Evolutionary conservation across 2,888 invertebrate species (phyloP), one percentile per base, ranked within the genome.

Genomic region (Patella ulyssiponensis): DNA sequence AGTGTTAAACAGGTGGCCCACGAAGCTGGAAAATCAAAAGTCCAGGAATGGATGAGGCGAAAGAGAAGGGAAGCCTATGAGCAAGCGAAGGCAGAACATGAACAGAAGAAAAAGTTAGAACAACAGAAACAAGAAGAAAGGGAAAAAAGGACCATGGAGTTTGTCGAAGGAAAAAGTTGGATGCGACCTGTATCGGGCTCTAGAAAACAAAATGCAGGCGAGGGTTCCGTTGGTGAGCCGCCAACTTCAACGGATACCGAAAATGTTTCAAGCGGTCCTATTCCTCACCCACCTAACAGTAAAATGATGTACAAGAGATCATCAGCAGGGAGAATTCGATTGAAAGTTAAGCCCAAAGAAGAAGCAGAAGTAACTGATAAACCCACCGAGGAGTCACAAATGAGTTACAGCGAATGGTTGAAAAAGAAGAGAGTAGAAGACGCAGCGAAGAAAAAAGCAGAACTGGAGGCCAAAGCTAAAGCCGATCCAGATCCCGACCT

Each of bases 351-450:
- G 83, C 58, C 85, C 79, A 58, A 77, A 78, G 83, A 77, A 79
- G 76, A 77, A 71, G 75, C 71, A 12, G 76, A 82, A 64, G 79
- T 81, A 33, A 80, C 82, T n/a, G 69, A 80, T 77, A 80, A 77
- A 69, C n/a, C 69, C 15, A 1, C 69, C 12, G 78, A 82, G 58
- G 70, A 71, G 17, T 80, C 80, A 75, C 83, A 88, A 64, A 80
- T 87, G 81, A 87, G 87, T 0, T 88, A 89, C 78, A 88, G 88
- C 76, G 86, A 88, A 14, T 88, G 88, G 88, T 69, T 88, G 15
- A 77, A 83, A 70, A 81, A 82, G 72, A 89, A 89, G 82, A 79
- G 86, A 54, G 81, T 80, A 73, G 82, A 87, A 74, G 86, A 88
- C 73, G 78, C 76, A 17, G 74, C 79, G n/a, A 83, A 82, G 72